Base-by-base conservation (phyloP, 2,888 invertebrate species). In the Tineola bisselliella region DNA sequence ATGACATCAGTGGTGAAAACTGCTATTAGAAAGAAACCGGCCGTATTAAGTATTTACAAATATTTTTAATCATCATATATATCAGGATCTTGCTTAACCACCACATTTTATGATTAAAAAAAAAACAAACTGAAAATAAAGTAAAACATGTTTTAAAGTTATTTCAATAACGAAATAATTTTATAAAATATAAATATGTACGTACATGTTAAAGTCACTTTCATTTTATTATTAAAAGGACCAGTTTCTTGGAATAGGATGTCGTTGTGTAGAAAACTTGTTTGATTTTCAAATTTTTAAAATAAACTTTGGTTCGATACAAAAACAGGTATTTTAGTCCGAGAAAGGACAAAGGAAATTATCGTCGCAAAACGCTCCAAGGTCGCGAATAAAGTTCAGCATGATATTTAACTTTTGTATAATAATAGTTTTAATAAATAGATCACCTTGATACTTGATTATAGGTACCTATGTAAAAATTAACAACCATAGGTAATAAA, bases 221-320 rank as follows among this genome's bases (percentile, higher is more conserved):
- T 56, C 30, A 56, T 19, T 30, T 30, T 56, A 25, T n/a, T n/a
- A n/a, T 54, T 17, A 19, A 56, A 56, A 56, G n/a, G 18, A 56
- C 56, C 56, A 56, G 30, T 25, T 56, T 56, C 56, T 30, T 25
- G 10, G 48, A 48, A 48, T 48, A 48, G 13, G 48, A 48, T 48
- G 48, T 48, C 48, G 17, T 48, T 48, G 15, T 48, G 48, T 48
- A 48, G 48, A 48, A 48, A 48, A 48, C 48, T 48, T 13, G 48
- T 48, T 48, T 48, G 48, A 48, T 48, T 48, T 48, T 48, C 48
- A 48, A 48, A 48, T 48, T 48, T 38, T 48, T 48, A 48, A 48
- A 48, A 48, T 48, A 48, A 48, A 17, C 48, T 48, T 48, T 15
- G 48, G 4, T 48, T 15, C 48, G 48, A 48, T 13, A 17, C 48